These are phyloP conservation scores for Mesopsocus fuscifrons DNA, from an alignment of 2,888 invertebrate genomes.

Conservation along the genomic window DNA sequence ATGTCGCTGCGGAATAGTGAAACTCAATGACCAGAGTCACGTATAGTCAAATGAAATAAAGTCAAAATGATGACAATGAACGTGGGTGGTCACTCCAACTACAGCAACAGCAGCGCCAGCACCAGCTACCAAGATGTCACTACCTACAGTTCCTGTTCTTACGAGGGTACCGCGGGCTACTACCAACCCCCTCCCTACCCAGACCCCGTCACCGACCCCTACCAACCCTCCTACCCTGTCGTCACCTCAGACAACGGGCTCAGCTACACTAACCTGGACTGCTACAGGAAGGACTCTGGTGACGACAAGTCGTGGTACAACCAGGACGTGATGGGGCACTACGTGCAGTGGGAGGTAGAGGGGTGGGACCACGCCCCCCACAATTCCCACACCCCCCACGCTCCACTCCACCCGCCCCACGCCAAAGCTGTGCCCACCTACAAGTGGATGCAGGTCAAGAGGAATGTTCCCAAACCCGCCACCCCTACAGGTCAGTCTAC, in stretches of 20 bases:
- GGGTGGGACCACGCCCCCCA: constrained; percentile 23
- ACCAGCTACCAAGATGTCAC: too few species aligned
- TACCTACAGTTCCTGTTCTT: constrained; percentile 14
- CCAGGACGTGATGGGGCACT: constrained; percentile 3
- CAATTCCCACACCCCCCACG: constrained; percentile 11
- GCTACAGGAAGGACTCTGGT: constrained; percentile 25
- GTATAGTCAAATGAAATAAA: constrained; percentile 15
- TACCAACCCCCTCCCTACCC: constrained; percentile 31
- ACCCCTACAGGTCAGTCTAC: too few species aligned
- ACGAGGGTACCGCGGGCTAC: constrained; percentile 22
- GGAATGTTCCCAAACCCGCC: constrained; percentile 93
- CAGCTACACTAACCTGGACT: constrained; percentile 79
- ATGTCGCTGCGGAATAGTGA: too few species aligned
- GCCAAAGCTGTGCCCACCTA: constrained; percentile 61
- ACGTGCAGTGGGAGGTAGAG: constrained; percentile 3
- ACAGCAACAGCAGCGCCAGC: constrained; percentile 15
- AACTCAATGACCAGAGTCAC: too few species aligned
- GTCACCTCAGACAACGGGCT: constrained; percentile 72
- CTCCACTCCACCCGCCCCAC: too few species aligned
- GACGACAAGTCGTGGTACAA: constrained; percentile 4
- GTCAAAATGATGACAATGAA: constrained; percentile 66
- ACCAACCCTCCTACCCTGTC: constrained; percentile 28
- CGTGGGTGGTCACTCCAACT: constrained; percentile 51
- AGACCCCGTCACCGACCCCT: constrained; percentile 22
- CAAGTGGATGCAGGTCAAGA: constrained; percentile 98